Evolutionary conservation across 2,113 vertebrate genomes (phyloP), one percentile per base, ranked within the genome.

Genomic region (Lamprotornis superbus): DNA sequence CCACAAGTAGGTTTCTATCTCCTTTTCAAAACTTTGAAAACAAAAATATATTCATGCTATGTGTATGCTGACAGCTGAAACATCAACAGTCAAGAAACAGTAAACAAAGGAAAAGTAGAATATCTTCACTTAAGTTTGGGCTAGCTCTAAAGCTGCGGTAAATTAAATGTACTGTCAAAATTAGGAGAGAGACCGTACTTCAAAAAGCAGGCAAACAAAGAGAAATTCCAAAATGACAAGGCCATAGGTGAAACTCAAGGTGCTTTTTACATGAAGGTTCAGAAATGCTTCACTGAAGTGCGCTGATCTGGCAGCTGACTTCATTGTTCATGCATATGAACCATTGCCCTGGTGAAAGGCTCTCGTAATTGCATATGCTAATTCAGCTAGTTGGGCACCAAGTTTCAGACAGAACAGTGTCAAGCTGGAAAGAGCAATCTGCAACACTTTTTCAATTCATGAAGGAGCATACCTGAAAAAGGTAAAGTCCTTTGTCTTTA

Each of bases 51-150:
- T 94, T 92, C 90, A 94, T 50, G 50, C 46, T 74, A 70, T 63
- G 37, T 90, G 44, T 37, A 61, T 46, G 47, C 50, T 95, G 96
- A 94, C 96, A 95, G 87, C 70, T 91, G 78, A 89, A 96, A 76
- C n/a, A 85, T 91, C 86, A 91, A 82, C 69, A 82, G 53, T 30
- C 55, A 85, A 90, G 71, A 91, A 92, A 90, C 5, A 40, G 82
- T 67, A 94, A 95, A 91, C 59, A 90, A 91, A 83, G 50, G 39
- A 94, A 96, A 90, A 88, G 49, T 12, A 82, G 56, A 88, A 88
- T 74, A 86, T 61, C 42, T 90, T 56, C 28, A 90, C 63, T 30
- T 67, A 82, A 84, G n/a, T 91, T 91, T 84, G 28, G 42, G 59
- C 15, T 28, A 69, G 49, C 15, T 89, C 80, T 79, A 57, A 25